Evolutionary conservation across 30 jellyfish, hydroid and myxozoan species (phyloP), one percentile per base, ranked within the genome.

Genomic region (Aurelia aurita complex sp. Pacific): DNA sequence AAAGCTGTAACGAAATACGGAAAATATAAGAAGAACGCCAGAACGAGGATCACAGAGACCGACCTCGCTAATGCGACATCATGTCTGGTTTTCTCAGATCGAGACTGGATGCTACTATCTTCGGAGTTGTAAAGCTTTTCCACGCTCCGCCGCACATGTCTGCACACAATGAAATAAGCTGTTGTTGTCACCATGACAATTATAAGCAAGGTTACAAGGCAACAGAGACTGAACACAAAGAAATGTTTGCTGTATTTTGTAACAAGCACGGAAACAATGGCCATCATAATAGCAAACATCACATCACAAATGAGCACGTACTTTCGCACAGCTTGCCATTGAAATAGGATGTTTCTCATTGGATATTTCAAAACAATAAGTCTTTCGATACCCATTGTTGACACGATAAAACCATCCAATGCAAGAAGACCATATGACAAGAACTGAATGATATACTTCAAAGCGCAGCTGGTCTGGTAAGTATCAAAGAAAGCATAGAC

Each of bases 371-470:
- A 19, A 16, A 69, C 91, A 71, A 82, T 82, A 15, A 68, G 75
- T 40, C 91, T 33, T 60, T 82, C 91, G 5, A 82, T 50, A 9
- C 83, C 91, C 83, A 82, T 82, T 15, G 85, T 29, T 12, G 78
- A n/a, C n/a, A 82, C 38, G 12, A 82, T 52, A 38, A 70, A 59
- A 64, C 70, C 38, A 17, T 82, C 91, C 67, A 82, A 34, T 16
- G 74, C 16, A 2, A 70, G 43, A 3, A 51, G 91, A 2, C 55
- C 36, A 46, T 82, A 82, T 0, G 78, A 23, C 18, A 82, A 42
- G 51, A 69, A 82, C 68, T 82, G 91, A 12, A 82, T 34, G 33
- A 55, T 18, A 17, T 57, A 70, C 50, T 66, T 32, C 6, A 70
- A 17, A 8, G 13, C 18, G 32, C 91, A 82, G 32, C 35, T 32